Evolutionary conservation across 2,113 vertebrate species (phyloP).

Genomic region (Zingel zingel): DNA sequence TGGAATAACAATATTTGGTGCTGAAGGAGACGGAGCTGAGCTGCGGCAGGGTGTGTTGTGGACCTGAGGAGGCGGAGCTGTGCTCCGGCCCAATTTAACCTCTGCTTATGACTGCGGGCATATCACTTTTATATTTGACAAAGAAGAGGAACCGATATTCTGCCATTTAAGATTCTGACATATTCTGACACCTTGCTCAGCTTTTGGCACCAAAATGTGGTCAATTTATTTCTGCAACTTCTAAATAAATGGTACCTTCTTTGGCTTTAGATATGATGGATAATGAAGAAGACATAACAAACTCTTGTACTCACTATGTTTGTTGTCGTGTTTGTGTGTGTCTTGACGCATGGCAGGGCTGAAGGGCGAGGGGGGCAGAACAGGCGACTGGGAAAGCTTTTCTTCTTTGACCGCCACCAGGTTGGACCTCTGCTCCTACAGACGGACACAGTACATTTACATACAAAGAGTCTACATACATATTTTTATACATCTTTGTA

Average conservation of each 20-base stretch:
- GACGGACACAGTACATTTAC: not conserved
- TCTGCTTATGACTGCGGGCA: not conserved
- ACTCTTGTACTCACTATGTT: slow-evolving; percentile 74
- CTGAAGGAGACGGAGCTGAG: no score
- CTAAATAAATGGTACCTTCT: no score
- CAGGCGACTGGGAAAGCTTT: slow-evolving; percentile 87
- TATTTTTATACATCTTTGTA: no score
- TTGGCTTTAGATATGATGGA: no score
- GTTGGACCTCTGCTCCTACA: slow-evolving; percentile 89
- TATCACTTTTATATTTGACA: no score
- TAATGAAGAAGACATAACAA: no score
- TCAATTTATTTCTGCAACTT: no score
- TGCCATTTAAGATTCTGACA: not conserved
- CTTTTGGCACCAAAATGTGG: not conserved
- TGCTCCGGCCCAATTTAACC: no score
- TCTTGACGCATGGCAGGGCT: slow-evolving; percentile 88
- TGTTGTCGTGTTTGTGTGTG: slow-evolving; percentile 87
- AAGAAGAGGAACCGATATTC: not conserved
- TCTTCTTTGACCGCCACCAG: slow-evolving; percentile 87
- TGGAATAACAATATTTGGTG: no score
- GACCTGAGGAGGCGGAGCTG: no score
- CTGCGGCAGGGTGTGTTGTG: no score
- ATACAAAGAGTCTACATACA: no score
- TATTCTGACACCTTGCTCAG: not conserved
- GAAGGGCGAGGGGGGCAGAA: slow-evolving; percentile 88